Conservation (phyloP, 2,113 vertebrate species). For the Istiophorus platypterus region DNA sequence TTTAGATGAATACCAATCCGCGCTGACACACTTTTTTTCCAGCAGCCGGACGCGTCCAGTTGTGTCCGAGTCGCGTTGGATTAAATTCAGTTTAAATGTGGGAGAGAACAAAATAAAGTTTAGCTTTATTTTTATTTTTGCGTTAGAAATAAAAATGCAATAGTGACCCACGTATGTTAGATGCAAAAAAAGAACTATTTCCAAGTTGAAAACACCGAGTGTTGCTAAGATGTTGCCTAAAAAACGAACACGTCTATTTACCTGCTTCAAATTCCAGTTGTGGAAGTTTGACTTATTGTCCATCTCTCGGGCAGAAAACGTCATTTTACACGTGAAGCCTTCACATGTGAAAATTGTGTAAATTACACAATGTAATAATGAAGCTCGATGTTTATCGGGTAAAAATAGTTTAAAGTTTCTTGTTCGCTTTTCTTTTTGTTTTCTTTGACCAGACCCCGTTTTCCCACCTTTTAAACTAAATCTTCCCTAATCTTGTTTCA, state of each 20-base stretch:
- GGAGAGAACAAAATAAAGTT: background rate
- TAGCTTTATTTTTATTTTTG: background rate
- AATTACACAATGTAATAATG: background rate
- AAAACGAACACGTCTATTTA: background rate
- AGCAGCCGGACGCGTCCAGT: background rate
- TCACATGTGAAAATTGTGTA: background rate
- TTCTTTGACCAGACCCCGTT: no score
- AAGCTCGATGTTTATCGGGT: background rate
- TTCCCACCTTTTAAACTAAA: no score
- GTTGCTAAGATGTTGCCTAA: background rate
- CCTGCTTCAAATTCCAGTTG: background rate
- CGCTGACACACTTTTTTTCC: slow-evolving; percentile 52
- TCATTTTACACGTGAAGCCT: background rate
- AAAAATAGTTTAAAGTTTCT: background rate
- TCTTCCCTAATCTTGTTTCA: background rate
- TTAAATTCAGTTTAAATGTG: background rate
- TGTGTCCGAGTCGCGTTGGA: background rate
- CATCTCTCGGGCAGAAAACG: no score
- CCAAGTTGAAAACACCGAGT: no score
- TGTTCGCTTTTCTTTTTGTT: no score
- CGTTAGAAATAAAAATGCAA: background rate
- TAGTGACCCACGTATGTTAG: background rate
- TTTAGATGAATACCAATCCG: slow-evolving; percentile 72
- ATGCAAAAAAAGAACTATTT: background rate
- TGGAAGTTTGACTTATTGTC: background rate